Base-by-base conservation (phyloP, 2,797 vertebrate genomes). In the Leptatherina wallacei region DNA sequence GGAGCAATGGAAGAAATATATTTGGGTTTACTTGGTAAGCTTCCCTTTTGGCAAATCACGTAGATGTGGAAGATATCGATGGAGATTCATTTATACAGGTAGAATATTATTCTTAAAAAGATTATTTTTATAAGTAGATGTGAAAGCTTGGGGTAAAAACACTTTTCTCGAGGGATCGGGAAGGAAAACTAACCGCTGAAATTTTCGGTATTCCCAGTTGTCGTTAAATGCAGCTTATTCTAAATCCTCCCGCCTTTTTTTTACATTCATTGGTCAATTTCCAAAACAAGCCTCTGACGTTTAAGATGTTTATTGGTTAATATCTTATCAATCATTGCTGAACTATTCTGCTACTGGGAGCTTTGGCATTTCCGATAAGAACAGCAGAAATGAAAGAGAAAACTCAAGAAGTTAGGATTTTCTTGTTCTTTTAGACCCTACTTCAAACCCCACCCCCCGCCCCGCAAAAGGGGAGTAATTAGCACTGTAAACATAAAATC, bases 171-270 rank as follows among this genome's bases (percentile, higher is more conserved):
- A 30, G 27, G 16, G 27, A 55, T 16, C 27, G 3, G 6, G 14
- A 14, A 12, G 14, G 14, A 30, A 30, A 55, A 55, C 27, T 7
- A 47, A 47, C 24, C 24, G 24, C 24, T 27, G 30, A 18, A 30
- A 30, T 0, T 29, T 16, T 18, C 13, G 20, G 27, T 12, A 18
- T 62, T 52, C 9, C 51, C 32, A n/a, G 16, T 49, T 20, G 30
- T 16, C 4, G 2, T 4, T 13, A 47, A 71, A 71, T 29, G 54
- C 69, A 64, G 29, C 69, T 29, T 16, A 3, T 36, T 11, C 81
- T 62, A 77, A 80, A 29, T 83, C 66, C 66, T 59, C 65, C 84
- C 87, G 67, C 86, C 90, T 27, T 74, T 32, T 24, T 24, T 9
- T 1, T 8, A 0, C 24, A 1, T 1, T 65, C 9, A 91, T 92